Evolutionary conservation across 2,888 invertebrate genomes (phyloP), one percentile per base, ranked within the genome.

Genomic region (Thymelicus sylvestris): DNA sequence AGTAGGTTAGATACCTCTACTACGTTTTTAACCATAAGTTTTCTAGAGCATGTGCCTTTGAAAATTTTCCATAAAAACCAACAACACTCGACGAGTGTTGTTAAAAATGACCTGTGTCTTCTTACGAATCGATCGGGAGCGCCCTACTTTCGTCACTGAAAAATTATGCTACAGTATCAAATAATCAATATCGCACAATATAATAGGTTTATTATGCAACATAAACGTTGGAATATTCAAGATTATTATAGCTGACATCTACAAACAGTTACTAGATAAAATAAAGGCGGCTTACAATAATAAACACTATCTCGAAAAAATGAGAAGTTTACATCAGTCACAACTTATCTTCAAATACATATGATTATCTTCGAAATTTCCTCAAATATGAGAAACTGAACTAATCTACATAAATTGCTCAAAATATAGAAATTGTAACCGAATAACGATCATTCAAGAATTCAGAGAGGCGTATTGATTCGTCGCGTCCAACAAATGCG

Each of bases 81-180:
- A 57, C 31, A 7, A 38, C 8, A 38, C n/a, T n/a, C n/a, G n/a
- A n/a, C 5, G 10, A 24, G 6, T 12, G 24, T 7, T 57, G 57
- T 57, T 57, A 41, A 5, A 60, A 41, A 41, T 41, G 60, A 15
- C 6, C 41, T 0, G 39, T 60, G 47, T 47, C 44, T 13, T 55
- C 13, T 55, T 41, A 55, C 65, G 68, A 31, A 41, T 61, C 61
- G 64, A 65, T 64, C 67, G 47, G 44, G 39, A 68, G 59, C 48
- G 13, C 47, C 57, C 24, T 63, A 69, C 59, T 63, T 63, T 52
- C 47, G n/a, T 41, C 47, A 39, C 48, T 64, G 44, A 44, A 59
- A 66, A 66, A 47, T 59, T 59, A 66, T 59, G 15, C 39, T 66
- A 55, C 55, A 68, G 63, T 64, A 63, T n/a, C 57, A 15, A 50